A percentile compares a stretch with the other conserved stretches of the same genome.
These are phyloP conservation scores for Lithobius niger DNA, from an alignment of 1,140 invertebrate genomes.

Conservation along the genomic window DNA sequence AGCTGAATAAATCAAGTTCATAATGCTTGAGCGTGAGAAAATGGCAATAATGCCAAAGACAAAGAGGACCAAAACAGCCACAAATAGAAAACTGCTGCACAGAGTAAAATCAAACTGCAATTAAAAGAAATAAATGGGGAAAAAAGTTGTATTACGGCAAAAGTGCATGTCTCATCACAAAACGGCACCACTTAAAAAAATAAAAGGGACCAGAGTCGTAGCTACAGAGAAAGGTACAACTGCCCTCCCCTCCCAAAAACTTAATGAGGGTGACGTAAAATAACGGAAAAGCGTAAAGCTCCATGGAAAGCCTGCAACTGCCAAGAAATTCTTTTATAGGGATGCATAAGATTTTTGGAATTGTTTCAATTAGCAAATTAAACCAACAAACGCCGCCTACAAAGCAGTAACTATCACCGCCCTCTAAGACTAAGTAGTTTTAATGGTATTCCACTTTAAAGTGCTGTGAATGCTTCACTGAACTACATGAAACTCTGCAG, in stretches of 20 bases:
- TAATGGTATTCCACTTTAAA: too few species aligned
- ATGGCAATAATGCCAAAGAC: conserved; percentile 36
- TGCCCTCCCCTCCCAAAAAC: neutral
- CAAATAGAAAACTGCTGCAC: conserved; percentile 37
- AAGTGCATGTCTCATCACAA: neutral
- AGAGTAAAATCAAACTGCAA: conserved; percentile 46
- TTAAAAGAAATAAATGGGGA: neutral
- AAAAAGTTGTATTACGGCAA: neutral
- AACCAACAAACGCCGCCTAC: too few species aligned
- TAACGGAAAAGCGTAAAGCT: too few species aligned
- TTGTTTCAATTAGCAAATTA: too few species aligned
- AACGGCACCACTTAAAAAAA: neutral
- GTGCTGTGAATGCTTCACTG: too few species aligned
- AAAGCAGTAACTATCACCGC: too few species aligned
- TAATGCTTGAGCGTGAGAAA: conserved; percentile 23
- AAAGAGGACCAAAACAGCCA: conserved; percentile 35
- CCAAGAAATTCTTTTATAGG: too few species aligned
- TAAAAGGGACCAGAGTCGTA: neutral
- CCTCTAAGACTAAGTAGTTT: too few species aligned
- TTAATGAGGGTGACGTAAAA: too few species aligned
- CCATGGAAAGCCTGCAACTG: too few species aligned
- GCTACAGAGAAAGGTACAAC: neutral
- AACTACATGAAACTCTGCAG: too few species aligned
- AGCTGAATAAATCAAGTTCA: conserved; percentile 34
- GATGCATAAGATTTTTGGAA: too few species aligned